phyloP scores from a whole-genome alignment of 2,888 invertebrate genomes.

The Acleris emargana region DNA sequence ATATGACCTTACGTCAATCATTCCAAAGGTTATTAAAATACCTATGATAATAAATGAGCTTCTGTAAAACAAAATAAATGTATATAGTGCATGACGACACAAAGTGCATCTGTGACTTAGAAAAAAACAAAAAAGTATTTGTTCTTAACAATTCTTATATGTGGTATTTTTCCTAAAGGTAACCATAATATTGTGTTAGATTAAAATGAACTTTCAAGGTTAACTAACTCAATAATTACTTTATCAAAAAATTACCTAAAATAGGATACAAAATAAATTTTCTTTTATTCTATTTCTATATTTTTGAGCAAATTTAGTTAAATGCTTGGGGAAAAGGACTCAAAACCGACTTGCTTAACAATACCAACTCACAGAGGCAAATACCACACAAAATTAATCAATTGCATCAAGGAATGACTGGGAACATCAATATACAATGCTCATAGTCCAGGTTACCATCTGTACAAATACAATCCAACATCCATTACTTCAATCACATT shows the following conservation, averaged over 20 bases:
- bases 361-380: constrained; percentile 29
- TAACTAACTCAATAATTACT: constrained; percentile 35
- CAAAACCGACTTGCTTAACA: constrained; percentile 44
- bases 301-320: constrained; percentile 65
- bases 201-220: constrained; percentile 40
- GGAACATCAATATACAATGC: constrained; percentile 66
- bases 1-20: too few species aligned
- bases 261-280: constrained; percentile 47
- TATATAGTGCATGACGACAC: constrained; percentile 15
- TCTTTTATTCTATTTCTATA: constrained; percentile 47
- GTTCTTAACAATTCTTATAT: constrained; percentile 58
- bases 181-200: constrained; percentile 61
- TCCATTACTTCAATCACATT: constrained; percentile 48
- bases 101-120: constrained; percentile 64
- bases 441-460: constrained; percentile 51
- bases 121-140: constrained; percentile 61
- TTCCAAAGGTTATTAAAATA: too few species aligned
- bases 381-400: constrained; percentile 42
- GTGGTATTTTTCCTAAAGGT: constrained; percentile 56
- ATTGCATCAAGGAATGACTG: constrained; percentile 59
- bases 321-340: constrained; percentile 44
- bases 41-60: too few species aligned
- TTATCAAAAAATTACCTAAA: constrained; percentile 42
- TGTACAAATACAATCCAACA: constrained; percentile 65
- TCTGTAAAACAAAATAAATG: too few species aligned